phyloP scores from a whole-genome alignment of 2,797 vertebrate species.

The Pipistrellus pygmaeus region DNA sequence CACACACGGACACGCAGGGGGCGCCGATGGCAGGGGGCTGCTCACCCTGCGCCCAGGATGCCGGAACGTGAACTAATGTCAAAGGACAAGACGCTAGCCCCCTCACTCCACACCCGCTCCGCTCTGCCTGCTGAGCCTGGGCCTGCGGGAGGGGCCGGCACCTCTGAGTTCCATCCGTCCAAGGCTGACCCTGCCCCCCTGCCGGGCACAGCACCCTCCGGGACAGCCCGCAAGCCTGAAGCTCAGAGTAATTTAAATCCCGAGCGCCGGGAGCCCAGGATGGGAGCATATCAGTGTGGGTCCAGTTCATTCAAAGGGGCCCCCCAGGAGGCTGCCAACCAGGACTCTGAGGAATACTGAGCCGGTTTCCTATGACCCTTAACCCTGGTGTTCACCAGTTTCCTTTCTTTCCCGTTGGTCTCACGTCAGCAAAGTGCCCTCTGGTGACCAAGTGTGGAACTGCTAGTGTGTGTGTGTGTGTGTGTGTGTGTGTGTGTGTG shows the following conservation, averaged over 20 bases:
- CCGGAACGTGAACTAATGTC: background rate
- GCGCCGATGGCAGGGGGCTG: fast-evolving
- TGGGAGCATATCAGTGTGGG: background rate
- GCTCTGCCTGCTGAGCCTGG: background rate
- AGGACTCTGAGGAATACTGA: background rate
- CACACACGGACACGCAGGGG: background rate
- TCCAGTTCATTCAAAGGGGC: background rate
- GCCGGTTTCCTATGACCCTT: background rate
- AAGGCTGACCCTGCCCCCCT: background rate
- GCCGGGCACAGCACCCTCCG: background rate
- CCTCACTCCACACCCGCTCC: background rate
- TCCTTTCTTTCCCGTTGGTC: background rate
- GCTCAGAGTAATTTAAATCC: background rate
- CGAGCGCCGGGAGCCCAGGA: background rate
- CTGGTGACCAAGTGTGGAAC: conserved; percentile 62
- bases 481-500: background rate
- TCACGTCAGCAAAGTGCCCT: conserved; percentile 28
- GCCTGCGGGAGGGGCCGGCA: background rate
- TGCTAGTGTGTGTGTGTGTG: fast-evolving
- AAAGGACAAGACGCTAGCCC: background rate
- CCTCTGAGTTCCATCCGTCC: background rate
- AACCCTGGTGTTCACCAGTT: background rate
- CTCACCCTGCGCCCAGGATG: background rate
- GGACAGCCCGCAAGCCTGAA: background rate
- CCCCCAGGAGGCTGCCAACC: background rate